Percentiles rank a stretch among this genome's conserved stretches.
These are phyloP conservation scores for fruit fly (Drosophila melanogaster) DNA, from an alignment of 1,140 invertebrate genomes.

Conservation along the genomic window DNA sequence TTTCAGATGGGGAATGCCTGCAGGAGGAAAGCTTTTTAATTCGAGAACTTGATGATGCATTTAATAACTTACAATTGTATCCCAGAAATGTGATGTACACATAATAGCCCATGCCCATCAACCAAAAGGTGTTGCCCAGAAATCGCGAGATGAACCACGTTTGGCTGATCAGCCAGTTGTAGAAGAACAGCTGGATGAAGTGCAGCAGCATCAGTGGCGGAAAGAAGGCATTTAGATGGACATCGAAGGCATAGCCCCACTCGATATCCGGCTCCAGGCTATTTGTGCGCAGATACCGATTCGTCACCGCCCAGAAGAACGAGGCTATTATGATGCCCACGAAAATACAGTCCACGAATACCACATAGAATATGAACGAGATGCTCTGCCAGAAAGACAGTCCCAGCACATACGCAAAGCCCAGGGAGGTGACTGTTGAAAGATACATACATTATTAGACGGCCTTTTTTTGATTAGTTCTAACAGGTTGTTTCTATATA, in stretches of 20 bases:
- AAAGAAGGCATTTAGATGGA: conserved; percentile 98
- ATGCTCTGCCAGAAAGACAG: conserved; percentile 92
- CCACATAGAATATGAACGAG: conserved; percentile 95
- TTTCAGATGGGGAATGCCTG: conserved; percentile 95
- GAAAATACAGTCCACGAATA: conserved; percentile 97
- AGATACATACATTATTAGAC: neutral
- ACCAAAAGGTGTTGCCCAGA: conserved; percentile 97
- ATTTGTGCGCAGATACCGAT: conserved; percentile 93
- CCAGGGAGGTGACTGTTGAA: conserved; percentile 92
- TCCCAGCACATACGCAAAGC: conserved; percentile 93
- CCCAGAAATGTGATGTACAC: conserved; percentile 99
- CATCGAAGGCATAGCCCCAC: conserved; percentile 99
- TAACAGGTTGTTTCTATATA: too few relatives aligned
- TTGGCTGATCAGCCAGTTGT: conserved; percentile 91
- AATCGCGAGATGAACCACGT: conserved; percentile 91
- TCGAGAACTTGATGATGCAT: neutral
- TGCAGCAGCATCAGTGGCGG: conserved; percentile 97
- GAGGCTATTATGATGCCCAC: conserved; percentile 95
- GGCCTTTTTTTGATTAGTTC: too few relatives aligned
- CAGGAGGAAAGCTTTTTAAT: conserved; percentile 67
- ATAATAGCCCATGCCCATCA: conserved; percentile 96
- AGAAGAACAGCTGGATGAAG: conserved; percentile 95
- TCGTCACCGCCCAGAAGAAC: conserved; percentile 93
- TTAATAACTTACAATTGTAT: conserved; percentile 93
- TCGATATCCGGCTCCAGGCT: conserved; percentile 92